phyloP scores from a whole-genome alignment of 2,797 vertebrate genomes.

The Capromys pilorides region DNA sequence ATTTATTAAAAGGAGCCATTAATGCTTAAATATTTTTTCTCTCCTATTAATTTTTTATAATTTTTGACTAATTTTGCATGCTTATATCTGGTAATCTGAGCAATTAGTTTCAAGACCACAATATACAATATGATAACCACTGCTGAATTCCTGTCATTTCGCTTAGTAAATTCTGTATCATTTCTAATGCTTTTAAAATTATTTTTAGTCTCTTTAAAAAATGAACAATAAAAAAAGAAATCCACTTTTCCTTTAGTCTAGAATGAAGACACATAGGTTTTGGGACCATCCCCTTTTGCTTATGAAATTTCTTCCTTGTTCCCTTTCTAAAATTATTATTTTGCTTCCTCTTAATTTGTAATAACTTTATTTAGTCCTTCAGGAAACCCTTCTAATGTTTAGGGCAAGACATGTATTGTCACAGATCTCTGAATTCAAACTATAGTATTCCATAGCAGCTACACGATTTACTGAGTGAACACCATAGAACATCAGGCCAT shows the following conservation, averaged over 20 bases:
- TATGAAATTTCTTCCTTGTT: constrained; percentile 16
- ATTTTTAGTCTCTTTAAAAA: too few species aligned
- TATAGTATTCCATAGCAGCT: constrained; percentile 46
- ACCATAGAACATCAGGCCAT: constrained; percentile 69
- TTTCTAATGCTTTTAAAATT: too few species aligned
- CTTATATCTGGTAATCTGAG: too few species aligned
- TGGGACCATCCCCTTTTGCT: background rate
- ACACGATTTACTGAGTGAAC: constrained; percentile 65
- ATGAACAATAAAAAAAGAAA: background rate
- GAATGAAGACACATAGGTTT: background rate
- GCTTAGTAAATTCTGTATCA: too few species aligned
- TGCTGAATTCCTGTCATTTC: too few species aligned
- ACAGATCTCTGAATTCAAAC: constrained; percentile 51
- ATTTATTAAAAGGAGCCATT: too few species aligned
- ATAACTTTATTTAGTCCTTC: background rate
- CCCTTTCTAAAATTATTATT: constrained; percentile 46
- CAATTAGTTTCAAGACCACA: too few species aligned
- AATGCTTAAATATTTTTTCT: too few species aligned
- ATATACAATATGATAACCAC: too few species aligned
- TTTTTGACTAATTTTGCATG: too few species aligned
- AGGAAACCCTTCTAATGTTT: constrained; percentile 40
- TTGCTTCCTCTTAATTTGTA: constrained; percentile 51
- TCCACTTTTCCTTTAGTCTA: background rate
- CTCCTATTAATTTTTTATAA: too few species aligned
- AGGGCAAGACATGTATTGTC: constrained; percentile 25